A percentile compares a stretch with the other conserved stretches of the same genome.
These are phyloP conservation scores for Liodrosophila aerea DNA, from an alignment of 2,888 invertebrate species.

Conservation along the genomic window DNA sequence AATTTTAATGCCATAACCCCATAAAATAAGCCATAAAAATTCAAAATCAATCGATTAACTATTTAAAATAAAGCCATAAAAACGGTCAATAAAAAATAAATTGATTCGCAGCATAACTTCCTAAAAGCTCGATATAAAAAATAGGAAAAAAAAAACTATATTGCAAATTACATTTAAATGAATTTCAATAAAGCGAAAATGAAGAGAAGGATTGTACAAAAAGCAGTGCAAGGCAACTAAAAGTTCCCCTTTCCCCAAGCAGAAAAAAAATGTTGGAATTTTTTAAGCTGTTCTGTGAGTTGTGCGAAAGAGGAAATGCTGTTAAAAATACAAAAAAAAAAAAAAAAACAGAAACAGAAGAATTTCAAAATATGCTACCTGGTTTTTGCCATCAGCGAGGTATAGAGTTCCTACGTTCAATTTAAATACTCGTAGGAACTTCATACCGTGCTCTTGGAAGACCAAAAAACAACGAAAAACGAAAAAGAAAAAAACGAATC, in stretches of 20 bases:
- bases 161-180: background rate
- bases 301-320: background rate
- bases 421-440: conserved; percentile 94
- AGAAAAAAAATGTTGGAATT: background rate
- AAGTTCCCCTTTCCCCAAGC: background rate
- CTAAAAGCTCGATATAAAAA: background rate
- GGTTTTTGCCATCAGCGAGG: conserved; percentile 94
- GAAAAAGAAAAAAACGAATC: background rate
- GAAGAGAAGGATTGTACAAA: background rate
- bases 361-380: conserved; percentile 64
- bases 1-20: conserved; percentile 2
- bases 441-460: conserved; percentile 99
- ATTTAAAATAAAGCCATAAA: conserved; percentile 14
- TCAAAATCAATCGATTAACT: conserved; percentile 12
- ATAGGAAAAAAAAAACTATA: background rate
- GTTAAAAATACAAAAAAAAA: conserved; percentile 9
- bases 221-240: background rate
- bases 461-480: conserved; percentile 84
- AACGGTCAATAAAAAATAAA: conserved; percentile 12
- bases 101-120: background rate
- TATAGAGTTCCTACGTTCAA: conserved; percentile 97
- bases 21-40: conserved; percentile 14
- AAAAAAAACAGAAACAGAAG: conserved; percentile 12
- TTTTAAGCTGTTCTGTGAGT: background rate
- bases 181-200: background rate